Percentiles rank a stretch among this genome's conserved stretches.
Evolutionary conservation across 2,113 vertebrate genomes (phyloP).

Genomic region (Sylvietta virens): DNA sequence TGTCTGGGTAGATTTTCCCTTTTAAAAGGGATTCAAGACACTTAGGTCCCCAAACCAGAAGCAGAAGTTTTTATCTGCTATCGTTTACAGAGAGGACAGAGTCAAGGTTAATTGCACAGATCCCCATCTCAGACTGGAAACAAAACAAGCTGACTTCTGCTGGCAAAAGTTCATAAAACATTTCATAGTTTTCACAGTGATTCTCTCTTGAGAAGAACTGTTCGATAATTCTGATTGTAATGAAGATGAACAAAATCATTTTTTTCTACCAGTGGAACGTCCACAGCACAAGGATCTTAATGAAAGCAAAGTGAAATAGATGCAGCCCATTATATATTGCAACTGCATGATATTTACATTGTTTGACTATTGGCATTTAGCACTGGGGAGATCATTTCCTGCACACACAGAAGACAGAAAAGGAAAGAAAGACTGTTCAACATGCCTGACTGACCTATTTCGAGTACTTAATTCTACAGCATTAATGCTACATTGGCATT

Average conservation of each 20-base stretch:
- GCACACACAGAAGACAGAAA: neutral
- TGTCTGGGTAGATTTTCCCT: neutral
- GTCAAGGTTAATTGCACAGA: slow-evolving; percentile 18
- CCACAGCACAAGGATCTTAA: neutral
- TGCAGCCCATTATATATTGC: neutral
- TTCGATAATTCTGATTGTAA: neutral
- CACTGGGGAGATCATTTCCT: neutral
- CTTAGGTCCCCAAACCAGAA: neutral
- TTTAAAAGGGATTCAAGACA: neutral
- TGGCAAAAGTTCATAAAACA: neutral
- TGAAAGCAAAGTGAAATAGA: neutral
- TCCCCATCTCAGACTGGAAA: neutral
- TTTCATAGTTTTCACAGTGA: neutral
- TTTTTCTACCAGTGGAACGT: neutral
- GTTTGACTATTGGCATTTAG: neutral
- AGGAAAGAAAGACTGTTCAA: neutral
- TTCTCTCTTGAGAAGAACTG: neutral
- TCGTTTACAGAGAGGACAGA: neutral
- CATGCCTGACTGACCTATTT: neutral
- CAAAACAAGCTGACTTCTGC: neutral
- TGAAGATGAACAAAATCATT: neutral
- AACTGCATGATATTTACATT: neutral
- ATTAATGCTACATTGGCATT: neutral
- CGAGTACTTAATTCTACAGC: neutral
- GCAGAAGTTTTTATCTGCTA: neutral